Evolutionary conservation across 1,140 invertebrate genomes (phyloP), one percentile per base, ranked within the genome.

Genomic region (Cecropterus lyciades): DNA sequence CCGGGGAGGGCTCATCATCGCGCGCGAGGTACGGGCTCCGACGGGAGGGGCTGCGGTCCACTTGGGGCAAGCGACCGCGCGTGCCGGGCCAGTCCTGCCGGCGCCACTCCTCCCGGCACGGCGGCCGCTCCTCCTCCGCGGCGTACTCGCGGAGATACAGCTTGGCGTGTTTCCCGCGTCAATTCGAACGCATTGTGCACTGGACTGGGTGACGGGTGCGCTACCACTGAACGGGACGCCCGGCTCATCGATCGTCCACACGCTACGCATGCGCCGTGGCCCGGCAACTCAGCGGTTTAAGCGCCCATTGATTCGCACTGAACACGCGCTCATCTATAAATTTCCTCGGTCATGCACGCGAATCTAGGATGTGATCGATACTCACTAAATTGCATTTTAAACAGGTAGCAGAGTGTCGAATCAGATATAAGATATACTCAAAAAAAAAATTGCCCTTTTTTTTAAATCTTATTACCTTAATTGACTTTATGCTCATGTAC

Each of bases 31-130:
- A 97, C 77, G 94, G 93, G 85, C 93, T 93, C 79, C 93, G 94
- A 91, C 93, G 94, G 85, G 95, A 94, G 91, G 96, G 96, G 84
- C 96, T 97, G 74, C 96, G 95, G 94, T 97, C 96, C 81, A 97
- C 96, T 80, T 96, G 97, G 80, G 96, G 96, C 87, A 97, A 81
- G 73, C 87, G 84, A 72, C 79, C 72, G 72, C 85, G 79, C 70
- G 79, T 92, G 91, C 94, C 85, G 92, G 84, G 75, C 83, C 81
- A 86, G 57, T 87, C 85, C 85, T 85, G 80, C 75, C 89, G 87
- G 75, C 89, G 89, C 86, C 86, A 86, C 75, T 85, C 82, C 79
- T 91, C 85, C 77, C 89, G 84, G 84, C 86, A 84, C 84, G 85
- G 84, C 80, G 85, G 84, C 85, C 87, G 84, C 82, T 86, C 83